These are phyloP conservation scores for Cephonodes hylas DNA, from an alignment of 2,888 invertebrate species.

Conservation along the genomic window DNA sequence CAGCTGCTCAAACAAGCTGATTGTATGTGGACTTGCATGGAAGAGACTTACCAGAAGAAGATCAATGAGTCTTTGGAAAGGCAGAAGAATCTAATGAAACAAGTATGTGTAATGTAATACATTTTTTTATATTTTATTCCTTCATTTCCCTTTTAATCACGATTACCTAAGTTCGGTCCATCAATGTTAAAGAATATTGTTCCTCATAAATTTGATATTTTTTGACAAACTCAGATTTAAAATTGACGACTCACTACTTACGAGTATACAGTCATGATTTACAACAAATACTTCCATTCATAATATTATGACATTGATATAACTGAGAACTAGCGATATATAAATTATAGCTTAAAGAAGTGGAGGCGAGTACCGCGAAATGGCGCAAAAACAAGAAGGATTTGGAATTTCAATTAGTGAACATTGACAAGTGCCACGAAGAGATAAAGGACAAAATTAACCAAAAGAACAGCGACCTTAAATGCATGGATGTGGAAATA, in stretches of 20 bases:
- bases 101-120: constrained; percentile 35
- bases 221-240: no score
- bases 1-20: constrained; percentile 79
- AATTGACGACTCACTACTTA: no score
- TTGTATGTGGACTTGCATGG: constrained; percentile 79
- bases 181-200: no score
- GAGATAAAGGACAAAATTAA: constrained; percentile 52
- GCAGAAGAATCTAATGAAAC: constrained; percentile 46
- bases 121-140: not conserved
- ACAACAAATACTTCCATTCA: no score
- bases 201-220: no score
- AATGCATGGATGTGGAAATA: constrained; percentile 53
- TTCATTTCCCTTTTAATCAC: not conserved
- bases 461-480: constrained; percentile 58
- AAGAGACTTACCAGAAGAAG: constrained; percentile 67
- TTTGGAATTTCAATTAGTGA: constrained; percentile 51
- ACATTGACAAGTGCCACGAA: constrained; percentile 43
- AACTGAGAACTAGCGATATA: no score
- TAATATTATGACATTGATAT: no score
- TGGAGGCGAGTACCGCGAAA: constrained; percentile 51
- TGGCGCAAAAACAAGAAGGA: constrained; percentile 67
- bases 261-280: no score
- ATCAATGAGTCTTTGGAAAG: constrained; percentile 51
- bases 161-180: no score
- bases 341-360: constrained; percentile 47